Evolutionary conservation across 2,113 vertebrate species (phyloP).

Genomic region (Peromyscus maniculatus): DNA sequence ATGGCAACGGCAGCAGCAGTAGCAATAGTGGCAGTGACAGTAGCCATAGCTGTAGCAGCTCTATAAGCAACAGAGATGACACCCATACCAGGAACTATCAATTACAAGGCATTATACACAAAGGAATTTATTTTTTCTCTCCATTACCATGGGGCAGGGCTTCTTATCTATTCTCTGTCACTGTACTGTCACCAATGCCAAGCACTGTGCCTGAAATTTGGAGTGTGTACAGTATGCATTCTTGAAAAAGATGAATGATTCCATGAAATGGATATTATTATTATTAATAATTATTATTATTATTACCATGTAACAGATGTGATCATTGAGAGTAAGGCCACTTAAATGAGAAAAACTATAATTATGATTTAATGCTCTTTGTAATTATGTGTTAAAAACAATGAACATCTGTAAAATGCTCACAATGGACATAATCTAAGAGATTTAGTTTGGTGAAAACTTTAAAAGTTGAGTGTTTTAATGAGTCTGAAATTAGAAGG

Average conservation of each 20-base stretch:
- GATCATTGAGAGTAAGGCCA: not conserved
- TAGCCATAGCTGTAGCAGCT: too few relatives aligned
- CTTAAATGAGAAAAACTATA: not conserved
- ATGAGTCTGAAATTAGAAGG: not conserved
- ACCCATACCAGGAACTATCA: not conserved
- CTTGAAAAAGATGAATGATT: not conserved
- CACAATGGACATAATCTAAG: not conserved
- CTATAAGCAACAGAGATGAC: too few relatives aligned
- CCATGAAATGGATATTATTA: not conserved
- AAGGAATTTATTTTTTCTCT: too few relatives aligned
- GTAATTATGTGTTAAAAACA: not conserved
- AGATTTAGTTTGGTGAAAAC: not conserved
- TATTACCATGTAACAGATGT: not conserved
- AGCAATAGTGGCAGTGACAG: not conserved
- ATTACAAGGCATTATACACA: not conserved
- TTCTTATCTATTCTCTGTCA: not conserved
- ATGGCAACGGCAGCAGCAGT: not conserved
- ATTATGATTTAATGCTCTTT: not conserved
- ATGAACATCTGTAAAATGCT: not conserved
- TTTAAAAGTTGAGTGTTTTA: not conserved
- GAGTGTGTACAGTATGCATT: not conserved
- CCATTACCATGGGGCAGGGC: rapidly evolving
- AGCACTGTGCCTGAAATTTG: not conserved
- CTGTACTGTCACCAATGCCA: not conserved
- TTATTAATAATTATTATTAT: not conserved